These are phyloP conservation scores for Haemorhous mexicanus DNA, from an alignment of 2,113 vertebrate genomes.

Conservation along the genomic window DNA sequence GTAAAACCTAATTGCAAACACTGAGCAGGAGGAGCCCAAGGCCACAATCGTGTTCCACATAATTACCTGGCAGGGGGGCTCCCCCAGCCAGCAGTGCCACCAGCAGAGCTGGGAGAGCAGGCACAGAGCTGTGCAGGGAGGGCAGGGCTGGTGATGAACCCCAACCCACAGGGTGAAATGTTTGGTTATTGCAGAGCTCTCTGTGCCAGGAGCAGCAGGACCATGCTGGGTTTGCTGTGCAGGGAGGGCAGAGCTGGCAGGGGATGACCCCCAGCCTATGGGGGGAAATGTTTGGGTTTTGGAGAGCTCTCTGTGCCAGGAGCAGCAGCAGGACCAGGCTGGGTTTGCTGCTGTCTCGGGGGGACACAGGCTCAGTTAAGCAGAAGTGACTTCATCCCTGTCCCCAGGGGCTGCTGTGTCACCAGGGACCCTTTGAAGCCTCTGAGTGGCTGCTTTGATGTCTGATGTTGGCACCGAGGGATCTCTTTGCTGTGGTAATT, in stretches of 20 bases:
- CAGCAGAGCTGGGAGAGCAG: not conserved
- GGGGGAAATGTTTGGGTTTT: too few relatives aligned
- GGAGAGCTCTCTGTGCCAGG: too few relatives aligned
- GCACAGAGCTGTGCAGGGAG: not conserved
- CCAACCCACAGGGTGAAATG: not conserved
- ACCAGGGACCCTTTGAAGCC: slow-evolving; percentile 55
- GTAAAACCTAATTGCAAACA: slow-evolving; percentile 53
- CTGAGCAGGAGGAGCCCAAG: slow-evolving; percentile 46
- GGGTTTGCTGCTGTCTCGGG: slow-evolving; percentile 18
- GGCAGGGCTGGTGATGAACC: slow-evolving; percentile 25
- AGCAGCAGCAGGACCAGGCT: too few relatives aligned
- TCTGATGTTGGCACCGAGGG: slow-evolving; percentile 20
- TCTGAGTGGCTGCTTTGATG: slow-evolving; percentile 36
- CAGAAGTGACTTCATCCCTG: slow-evolving; percentile 32
- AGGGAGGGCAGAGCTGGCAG: too few relatives aligned
- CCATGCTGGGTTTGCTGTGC: not conserved
- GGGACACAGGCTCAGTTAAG: not conserved
- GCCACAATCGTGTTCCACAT: slow-evolving; percentile 21
- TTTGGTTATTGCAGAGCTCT: not conserved
- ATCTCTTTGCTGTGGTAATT: not conserved
- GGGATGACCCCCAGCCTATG: too few relatives aligned
- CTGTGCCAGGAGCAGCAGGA: not conserved
- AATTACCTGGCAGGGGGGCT: slow-evolving; percentile 11
- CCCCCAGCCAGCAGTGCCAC: not conserved
- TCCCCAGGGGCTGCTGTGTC: slow-evolving; percentile 4